Evolutionary conservation across 2,888 invertebrate genomes (phyloP), one percentile per base, ranked within the genome.

Genomic region (Embidobia sp.): DNA sequence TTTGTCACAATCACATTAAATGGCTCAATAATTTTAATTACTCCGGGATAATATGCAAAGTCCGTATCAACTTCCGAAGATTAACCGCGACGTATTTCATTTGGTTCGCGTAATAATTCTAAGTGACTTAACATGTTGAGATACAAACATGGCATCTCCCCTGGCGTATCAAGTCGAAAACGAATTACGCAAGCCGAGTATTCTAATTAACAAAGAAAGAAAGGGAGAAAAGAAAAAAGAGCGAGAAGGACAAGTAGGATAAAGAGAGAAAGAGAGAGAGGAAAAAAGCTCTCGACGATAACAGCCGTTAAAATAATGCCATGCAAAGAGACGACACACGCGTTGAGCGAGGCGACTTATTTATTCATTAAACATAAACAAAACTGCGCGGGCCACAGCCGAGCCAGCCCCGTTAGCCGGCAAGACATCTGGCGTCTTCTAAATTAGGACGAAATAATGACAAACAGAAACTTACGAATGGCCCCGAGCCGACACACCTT

Each of bases 381-480:
- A 63, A 53, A 31, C 29, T 33, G 6, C 22, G 22, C 22, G 6
- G 22, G n/a, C n/a, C n/a, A n/a, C 7, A 46, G 13, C 19, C 29
- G 31, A 29, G n/a, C 22, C 31, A 33, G 40, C 10, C 19, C 44
- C 37, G 19, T 49, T 48, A 49, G 16, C 26, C 18, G 5, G 11
- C 37, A 48, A 67, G 69, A 69, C 42, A 51, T 57, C 49, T 51
- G 55, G 57, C 49, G 57, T 57, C 49, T 48, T 64, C 48, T 44
- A 64, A 74, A 59, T 74, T 66, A 59, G 59, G 66, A 66, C 37
- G 66, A 66, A 59, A 66, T 74, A 66, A 66, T 46, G 64, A 66
- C 66, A 67, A 51, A 59, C 64, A 73, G 57, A 57, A 51, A 42
- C 44, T 10, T 22, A 51, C 35, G 16, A 51, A 74, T 66, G 59